Percentiles rank a stretch among this genome's conserved stretches.
These are phyloP conservation scores for Aleiodes sp. DNA, from an alignment of 1,140 invertebrate genomes.

Conservation along the genomic window DNA sequence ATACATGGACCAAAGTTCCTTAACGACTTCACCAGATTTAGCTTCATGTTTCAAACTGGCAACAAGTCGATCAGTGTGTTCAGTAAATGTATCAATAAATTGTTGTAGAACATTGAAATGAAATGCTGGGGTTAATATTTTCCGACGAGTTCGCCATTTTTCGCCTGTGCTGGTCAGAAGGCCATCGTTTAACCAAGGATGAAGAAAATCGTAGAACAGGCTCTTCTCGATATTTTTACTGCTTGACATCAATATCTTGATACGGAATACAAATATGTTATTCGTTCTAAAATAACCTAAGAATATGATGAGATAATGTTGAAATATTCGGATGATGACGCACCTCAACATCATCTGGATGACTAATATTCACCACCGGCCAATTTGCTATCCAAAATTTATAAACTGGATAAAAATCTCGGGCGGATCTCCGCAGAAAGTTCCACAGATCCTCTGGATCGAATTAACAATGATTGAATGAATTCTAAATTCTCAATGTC, in stretches of 20 bases:
- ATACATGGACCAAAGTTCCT: slow-evolving; percentile 69
- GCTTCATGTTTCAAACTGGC: slow-evolving; percentile 62
- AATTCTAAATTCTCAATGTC: background rate
- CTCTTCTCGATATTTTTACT: slow-evolving; percentile 69
- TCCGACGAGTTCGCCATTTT: slow-evolving; percentile 80
- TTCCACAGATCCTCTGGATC: slow-evolving; percentile 39
- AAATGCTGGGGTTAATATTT: slow-evolving; percentile 85
- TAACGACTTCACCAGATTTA: slow-evolving; percentile 42
- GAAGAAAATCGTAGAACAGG: slow-evolving; percentile 46
- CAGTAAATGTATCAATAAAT: slow-evolving; percentile 77
- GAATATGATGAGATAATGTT: too few relatives aligned
- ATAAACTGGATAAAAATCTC: slow-evolving; percentile 42
- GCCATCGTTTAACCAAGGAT: background rate
- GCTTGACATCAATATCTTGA: too few relatives aligned
- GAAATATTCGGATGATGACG: too few relatives aligned
- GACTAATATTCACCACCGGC: slow-evolving; percentile 46
- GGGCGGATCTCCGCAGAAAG: slow-evolving; percentile 32
- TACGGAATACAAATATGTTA: too few relatives aligned
- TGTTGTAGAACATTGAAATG: slow-evolving; percentile 86
- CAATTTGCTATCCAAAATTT: slow-evolving; percentile 44
- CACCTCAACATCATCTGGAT: slow-evolving; percentile 62
- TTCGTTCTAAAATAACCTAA: too few relatives aligned
- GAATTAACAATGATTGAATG: background rate
- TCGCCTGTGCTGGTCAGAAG: slow-evolving; percentile 63
- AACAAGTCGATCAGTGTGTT: slow-evolving; percentile 68